Conservation (phyloP, 1,140 invertebrate genomes). For the Drosophila triauraria region DNA sequence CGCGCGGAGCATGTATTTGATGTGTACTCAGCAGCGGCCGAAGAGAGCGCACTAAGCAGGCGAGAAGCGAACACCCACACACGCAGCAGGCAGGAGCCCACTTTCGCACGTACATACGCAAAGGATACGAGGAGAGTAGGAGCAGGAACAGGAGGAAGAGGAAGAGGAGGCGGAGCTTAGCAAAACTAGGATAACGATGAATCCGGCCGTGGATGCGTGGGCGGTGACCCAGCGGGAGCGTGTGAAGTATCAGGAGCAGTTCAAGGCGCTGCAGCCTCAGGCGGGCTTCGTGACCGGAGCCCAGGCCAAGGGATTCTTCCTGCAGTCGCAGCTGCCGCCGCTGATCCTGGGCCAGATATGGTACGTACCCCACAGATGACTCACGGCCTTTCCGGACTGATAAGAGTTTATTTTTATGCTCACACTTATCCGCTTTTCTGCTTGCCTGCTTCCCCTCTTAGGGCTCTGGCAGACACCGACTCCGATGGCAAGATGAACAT, state of each 20-base stretch:
- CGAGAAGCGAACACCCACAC: slow-evolving; percentile 50
- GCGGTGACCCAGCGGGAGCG: slow-evolving; percentile 94
- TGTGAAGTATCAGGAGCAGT: slow-evolving; percentile 95
- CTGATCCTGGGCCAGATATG: slow-evolving; percentile 96
- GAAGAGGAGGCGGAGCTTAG: slow-evolving; percentile 15
- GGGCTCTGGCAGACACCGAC: slow-evolving; percentile 97
- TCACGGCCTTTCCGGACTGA: slow-evolving; percentile 48
- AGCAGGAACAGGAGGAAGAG: slow-evolving; percentile 13
- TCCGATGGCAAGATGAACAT: slow-evolving; percentile 98
- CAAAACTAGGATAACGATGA: slow-evolving; percentile 60
- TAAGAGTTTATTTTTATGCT: slow-evolving; percentile 29
- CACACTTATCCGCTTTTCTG: slow-evolving; percentile 13
- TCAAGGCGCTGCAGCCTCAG: slow-evolving; percentile 93
- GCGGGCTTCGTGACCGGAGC: slow-evolving; percentile 96
- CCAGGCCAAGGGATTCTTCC: slow-evolving; percentile 97
- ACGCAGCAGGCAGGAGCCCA: slow-evolving; percentile 34
- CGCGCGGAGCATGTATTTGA: slow-evolving; percentile 69
- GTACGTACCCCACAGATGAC: slow-evolving; percentile 88
- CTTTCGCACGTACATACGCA: slow-evolving; percentile 57
- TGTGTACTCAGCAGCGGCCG: slow-evolving; percentile 68
- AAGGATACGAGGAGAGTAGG: slow-evolving; percentile 9
- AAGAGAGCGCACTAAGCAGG: slow-evolving; percentile 71
- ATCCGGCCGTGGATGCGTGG: slow-evolving; percentile 92
- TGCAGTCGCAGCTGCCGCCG: slow-evolving; percentile 96
- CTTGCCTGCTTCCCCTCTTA: slow-evolving; percentile 84